phyloP scores from a whole-genome alignment of 2,113 vertebrate species.

The Phrynosoma blainvillii region DNA sequence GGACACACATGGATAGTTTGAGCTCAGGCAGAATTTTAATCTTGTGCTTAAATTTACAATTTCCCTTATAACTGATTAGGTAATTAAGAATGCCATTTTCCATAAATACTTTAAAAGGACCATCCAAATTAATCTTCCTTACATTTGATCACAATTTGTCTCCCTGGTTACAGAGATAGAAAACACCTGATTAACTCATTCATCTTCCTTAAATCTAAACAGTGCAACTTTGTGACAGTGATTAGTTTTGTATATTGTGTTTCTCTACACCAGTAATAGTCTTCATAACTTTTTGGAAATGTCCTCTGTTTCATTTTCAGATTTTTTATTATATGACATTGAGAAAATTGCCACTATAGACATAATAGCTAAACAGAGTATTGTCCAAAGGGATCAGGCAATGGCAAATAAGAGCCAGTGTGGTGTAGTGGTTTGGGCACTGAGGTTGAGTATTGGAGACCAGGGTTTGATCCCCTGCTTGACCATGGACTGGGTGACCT shows the following conservation, averaged over 20 bases:
- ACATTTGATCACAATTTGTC: slow-evolving; percentile 13
- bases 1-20: neutral
- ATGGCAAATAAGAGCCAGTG: neutral
- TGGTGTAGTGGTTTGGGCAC: too few relatives aligned
- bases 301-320: neutral
- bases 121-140: slow-evolving; percentile 40
- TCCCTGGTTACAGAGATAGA: slow-evolving; percentile 26
- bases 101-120: slow-evolving; percentile 16
- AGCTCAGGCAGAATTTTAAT: neutral
- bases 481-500: too few relatives aligned
- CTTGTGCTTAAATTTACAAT: slow-evolving; percentile 29
- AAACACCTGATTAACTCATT: slow-evolving; percentile 22
- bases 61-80: neutral
- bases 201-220: slow-evolving; percentile 3
- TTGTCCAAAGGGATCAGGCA: neutral
- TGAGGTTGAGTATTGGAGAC: too few relatives aligned
- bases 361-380: neutral
- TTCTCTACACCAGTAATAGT: slow-evolving; percentile 10
- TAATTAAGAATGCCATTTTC: neutral
- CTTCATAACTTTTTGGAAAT: slow-evolving; percentile 10
- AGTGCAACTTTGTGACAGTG: slow-evolving; percentile 14
- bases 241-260: neutral
- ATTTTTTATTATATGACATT: slow-evolving; percentile 37
- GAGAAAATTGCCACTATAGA: slow-evolving; percentile 12
- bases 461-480: too few relatives aligned